Evolutionary conservation across 2,888 invertebrate genomes (phyloP).

Genomic region (Xestoiulus laeticollis): DNA sequence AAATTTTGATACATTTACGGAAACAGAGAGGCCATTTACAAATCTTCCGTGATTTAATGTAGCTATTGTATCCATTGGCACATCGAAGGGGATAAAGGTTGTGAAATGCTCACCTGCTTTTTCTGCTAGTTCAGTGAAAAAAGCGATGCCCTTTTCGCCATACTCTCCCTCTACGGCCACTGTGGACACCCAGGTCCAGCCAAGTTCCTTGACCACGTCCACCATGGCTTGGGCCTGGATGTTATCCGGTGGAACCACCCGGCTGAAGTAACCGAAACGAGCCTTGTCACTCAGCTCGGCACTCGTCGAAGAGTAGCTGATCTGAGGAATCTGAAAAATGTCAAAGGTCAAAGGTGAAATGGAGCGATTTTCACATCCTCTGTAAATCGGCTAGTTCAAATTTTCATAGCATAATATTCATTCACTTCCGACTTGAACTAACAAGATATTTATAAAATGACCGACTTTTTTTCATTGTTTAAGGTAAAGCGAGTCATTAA

Average conservation of each 20-base stretch:
- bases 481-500: too few species aligned
- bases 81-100: too few species aligned
- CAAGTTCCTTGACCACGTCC: slow-evolving; percentile 73
- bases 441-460: too few species aligned
- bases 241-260: slow-evolving; percentile 77
- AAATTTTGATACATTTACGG: too few species aligned
- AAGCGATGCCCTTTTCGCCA: slow-evolving; percentile 77
- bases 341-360: neutral
- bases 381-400: too few species aligned
- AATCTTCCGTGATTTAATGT: too few species aligned
- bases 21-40: too few species aligned
- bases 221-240: slow-evolving; percentile 77
- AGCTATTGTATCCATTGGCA: too few species aligned
- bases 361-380: too few species aligned
- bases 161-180: slow-evolving; percentile 81
- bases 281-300: slow-evolving; percentile 76
- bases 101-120: slow-evolving; percentile 60
- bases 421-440: too few species aligned
- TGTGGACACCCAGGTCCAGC: slow-evolving; percentile 80
- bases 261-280: slow-evolving; percentile 75
- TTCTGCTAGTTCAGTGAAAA: slow-evolving; percentile 76
- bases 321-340: slow-evolving; percentile 71
- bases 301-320: slow-evolving; percentile 77
- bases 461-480: too few species aligned
- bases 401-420: too few species aligned